Evolutionary conservation across 35 echinoderm and acorn worm species (phyloP).

Genomic region (Anneissia japonica): DNA sequence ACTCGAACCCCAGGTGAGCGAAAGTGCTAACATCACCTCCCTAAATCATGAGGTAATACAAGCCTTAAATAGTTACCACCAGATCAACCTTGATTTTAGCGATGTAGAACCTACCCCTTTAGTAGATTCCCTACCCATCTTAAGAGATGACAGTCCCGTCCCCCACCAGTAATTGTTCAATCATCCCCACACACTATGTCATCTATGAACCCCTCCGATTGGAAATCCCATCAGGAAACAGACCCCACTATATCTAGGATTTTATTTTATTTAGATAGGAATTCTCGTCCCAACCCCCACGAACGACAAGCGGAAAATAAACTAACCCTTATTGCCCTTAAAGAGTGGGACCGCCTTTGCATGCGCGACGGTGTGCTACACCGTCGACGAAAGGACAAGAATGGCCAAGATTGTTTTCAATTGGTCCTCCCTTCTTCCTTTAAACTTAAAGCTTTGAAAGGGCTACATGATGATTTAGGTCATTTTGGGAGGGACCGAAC

Average conservation of each 20-base stretch:
- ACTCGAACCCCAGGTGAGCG: neutral
- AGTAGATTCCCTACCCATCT: too few relatives aligned
- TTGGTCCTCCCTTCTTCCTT: neutral
- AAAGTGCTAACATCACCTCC: too few relatives aligned
- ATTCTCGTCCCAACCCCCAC: too few relatives aligned
- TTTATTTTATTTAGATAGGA: too few relatives aligned
- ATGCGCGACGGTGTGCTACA: conserved; percentile 22
- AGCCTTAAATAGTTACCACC: neutral
- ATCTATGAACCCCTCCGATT: too few relatives aligned
- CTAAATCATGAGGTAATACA: neutral
- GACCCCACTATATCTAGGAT: too few relatives aligned
- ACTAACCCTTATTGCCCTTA: neutral
- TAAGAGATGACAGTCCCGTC: too few relatives aligned
- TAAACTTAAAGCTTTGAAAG: neutral
- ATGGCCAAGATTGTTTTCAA: neutral
- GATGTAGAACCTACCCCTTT: too few relatives aligned
- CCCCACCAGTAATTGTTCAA: too few relatives aligned
- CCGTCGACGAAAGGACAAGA: neutral
- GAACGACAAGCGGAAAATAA: too few relatives aligned
- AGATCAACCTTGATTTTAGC: neutral
- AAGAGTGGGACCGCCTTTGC: conserved; percentile 23
- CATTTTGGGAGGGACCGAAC: conserved; percentile 36
- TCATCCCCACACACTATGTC: too few relatives aligned
- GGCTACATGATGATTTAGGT: conserved; percentile 14
- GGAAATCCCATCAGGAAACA: too few relatives aligned